A percentile compares a stretch with the other conserved stretches of the same genome.
These are phyloP conservation scores for Turnix velox DNA, from an alignment of 2,113 vertebrate genomes.

Conservation along the genomic window DNA sequence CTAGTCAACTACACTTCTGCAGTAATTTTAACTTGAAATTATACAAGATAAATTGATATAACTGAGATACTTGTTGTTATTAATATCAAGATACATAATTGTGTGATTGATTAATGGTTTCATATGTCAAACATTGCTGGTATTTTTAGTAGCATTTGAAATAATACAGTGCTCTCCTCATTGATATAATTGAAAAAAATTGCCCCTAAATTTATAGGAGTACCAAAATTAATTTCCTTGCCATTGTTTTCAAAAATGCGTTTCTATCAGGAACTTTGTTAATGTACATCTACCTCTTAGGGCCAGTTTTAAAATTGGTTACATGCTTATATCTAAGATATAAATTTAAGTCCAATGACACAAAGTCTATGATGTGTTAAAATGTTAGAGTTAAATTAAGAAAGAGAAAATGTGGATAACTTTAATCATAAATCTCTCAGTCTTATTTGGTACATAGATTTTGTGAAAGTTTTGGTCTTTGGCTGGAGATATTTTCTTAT, in stretches of 20 bases:
- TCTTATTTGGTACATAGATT: neutral
- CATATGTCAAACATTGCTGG: neutral
- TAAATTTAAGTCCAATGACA: neutral
- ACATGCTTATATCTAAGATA: neutral
- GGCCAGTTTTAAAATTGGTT: neutral
- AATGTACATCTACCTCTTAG: neutral
- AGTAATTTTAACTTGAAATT: neutral
- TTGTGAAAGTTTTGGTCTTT: neutral
- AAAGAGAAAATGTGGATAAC: neutral
- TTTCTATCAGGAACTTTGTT: neutral
- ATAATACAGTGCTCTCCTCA: neutral
- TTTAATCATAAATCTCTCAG: neutral
- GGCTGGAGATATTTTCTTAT: neutral
- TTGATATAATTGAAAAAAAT: neutral
- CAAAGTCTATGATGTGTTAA: neutral
- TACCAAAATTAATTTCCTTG: neutral
- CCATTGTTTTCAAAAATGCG: neutral
- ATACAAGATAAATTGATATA: too few relatives aligned
- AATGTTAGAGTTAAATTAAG: neutral
- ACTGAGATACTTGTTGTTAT: too few relatives aligned
- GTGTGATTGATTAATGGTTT: neutral
- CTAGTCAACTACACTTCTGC: neutral
- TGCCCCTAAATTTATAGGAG: neutral
- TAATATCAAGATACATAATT: neutral
- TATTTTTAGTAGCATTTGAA: neutral